Conservation (phyloP, 2,113 vertebrate genomes). For the Centropus unirufus region DNA sequence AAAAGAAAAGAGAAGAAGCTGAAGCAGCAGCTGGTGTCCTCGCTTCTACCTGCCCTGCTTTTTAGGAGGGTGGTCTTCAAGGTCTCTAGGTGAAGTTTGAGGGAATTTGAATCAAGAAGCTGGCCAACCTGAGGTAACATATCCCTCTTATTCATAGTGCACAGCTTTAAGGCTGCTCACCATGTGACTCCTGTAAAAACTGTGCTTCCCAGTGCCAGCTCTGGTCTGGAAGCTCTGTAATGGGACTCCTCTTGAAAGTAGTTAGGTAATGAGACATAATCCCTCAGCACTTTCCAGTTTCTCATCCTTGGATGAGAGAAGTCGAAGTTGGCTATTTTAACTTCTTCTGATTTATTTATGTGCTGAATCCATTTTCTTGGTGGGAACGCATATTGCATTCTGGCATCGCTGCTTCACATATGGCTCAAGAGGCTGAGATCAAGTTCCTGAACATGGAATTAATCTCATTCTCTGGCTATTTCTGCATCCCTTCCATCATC, state of each 20-base stretch:
- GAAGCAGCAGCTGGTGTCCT: background rate
- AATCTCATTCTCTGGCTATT: conserved; percentile 49
- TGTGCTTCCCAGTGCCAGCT: background rate
- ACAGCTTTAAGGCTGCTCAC: background rate
- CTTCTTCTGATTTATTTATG: conserved; percentile 37
- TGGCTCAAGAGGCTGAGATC: conserved; percentile 37
- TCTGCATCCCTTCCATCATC: conserved; percentile 35
- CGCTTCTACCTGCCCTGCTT: background rate
- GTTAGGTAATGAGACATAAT: background rate
- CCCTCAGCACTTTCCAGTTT: conserved; percentile 7
- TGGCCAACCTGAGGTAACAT: background rate
- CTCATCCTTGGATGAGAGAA: conserved; percentile 14
- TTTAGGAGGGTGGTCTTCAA: background rate
- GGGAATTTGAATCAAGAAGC: background rate
- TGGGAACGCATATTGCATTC: background rate
- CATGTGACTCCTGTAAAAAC: background rate
- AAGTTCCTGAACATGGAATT: conserved; percentile 43
- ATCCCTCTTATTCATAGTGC: background rate
- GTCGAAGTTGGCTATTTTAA: background rate
- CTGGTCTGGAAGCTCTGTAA: conserved; percentile 4
- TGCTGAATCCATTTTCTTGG: conserved; percentile 7
- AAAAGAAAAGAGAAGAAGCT: background rate
- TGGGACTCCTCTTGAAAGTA: background rate
- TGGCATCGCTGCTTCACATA: conserved; percentile 21
- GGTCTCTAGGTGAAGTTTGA: background rate